Percentiles rank a stretch among this genome's conserved stretches.
phyloP scores from a whole-genome alignment of 2,113 vertebrate genomes.

The Siphamia tubifer region DNA sequence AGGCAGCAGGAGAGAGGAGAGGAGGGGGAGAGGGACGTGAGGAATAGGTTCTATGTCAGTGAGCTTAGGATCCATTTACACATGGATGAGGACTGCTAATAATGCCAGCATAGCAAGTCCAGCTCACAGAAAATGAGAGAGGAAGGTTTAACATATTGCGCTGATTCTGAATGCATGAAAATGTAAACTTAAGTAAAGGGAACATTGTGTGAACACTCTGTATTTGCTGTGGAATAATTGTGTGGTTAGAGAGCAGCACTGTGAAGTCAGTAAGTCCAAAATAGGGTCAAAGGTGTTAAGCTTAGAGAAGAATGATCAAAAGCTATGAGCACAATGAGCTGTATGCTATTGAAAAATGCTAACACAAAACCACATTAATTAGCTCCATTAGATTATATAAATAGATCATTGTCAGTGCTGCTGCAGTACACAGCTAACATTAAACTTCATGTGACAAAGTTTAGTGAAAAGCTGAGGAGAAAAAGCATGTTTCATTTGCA shows the following conservation, averaged over 20 bases:
- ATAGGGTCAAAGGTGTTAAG: background rate
- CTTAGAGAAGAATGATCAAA: conserved; percentile 3
- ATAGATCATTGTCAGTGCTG: background rate
- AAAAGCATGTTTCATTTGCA: conserved; percentile 20
- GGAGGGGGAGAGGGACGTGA: conserved; percentile 29
- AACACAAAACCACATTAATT: conserved; percentile 24
- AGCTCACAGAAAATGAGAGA: conserved; percentile 16
- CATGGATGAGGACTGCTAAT: conserved; percentile 71
- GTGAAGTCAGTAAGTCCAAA: background rate
- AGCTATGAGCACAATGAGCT: conserved; percentile 27
- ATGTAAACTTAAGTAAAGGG: conserved; percentile 35
- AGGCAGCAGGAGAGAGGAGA: conserved; percentile 58
- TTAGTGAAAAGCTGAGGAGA: conserved; percentile 14
- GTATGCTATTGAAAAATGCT: conserved; percentile 1
- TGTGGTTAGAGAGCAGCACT: background rate
- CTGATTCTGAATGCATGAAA: conserved; percentile 48
- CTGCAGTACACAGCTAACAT: conserved; percentile 12
- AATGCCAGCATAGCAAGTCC: conserved; percentile 45
- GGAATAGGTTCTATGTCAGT: conserved; percentile 61
- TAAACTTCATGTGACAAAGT: conserved; percentile 10
- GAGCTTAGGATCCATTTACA: conserved; percentile 72
- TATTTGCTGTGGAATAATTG: background rate
- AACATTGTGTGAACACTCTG: conserved; percentile 3
- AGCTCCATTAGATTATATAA: background rate
- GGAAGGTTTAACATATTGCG: conserved; percentile 36